phyloP scores from a whole-genome alignment of 2,888 invertebrate genomes.

The Camponotus fellah region DNA sequence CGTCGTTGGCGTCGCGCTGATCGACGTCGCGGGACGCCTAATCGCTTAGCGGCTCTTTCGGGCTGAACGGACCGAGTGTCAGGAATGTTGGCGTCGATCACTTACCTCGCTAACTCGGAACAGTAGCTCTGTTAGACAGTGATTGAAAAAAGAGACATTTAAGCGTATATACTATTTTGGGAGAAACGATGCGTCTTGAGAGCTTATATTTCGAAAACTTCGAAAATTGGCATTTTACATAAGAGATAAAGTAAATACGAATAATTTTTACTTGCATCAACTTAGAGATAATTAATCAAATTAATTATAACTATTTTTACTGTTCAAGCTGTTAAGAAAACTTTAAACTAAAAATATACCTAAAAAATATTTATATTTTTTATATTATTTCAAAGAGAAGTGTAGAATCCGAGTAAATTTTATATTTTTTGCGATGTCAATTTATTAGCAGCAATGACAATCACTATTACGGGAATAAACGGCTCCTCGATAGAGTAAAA shows the following conservation, averaged over 20 bases:
- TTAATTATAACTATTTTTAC: not conserved
- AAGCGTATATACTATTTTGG: not conserved
- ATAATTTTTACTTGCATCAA: not conserved
- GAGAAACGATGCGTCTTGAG: not conserved
- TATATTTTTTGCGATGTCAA: not conserved
- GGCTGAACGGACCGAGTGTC: conserved; percentile 5
- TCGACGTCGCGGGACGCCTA: conserved; percentile 47
- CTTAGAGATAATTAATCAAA: not conserved
- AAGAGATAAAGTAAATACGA: not conserved
- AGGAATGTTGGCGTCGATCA: conserved; percentile 9
- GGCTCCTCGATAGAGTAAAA: conserved; percentile 12
- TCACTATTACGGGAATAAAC: conserved; percentile 20
- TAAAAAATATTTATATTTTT: not conserved
- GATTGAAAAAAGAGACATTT: not conserved
- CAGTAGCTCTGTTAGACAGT: not conserved
- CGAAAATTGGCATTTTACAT: not conserved
- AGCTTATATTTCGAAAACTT: not conserved
- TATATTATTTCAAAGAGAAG: not conserved
- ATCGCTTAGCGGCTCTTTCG: conserved; percentile 35
- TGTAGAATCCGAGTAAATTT: not conserved
- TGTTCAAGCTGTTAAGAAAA: not conserved
- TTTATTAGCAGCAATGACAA: conserved; percentile 38
- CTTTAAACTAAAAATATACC: not conserved
- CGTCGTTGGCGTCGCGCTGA: conserved; percentile 37
- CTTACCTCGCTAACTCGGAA: conserved; percentile 15